Percentiles rank a stretch among this genome's conserved stretches.
Evolutionary conservation across 2,113 vertebrate genomes (phyloP).

Genomic region (Stictonetta naevosa): DNA sequence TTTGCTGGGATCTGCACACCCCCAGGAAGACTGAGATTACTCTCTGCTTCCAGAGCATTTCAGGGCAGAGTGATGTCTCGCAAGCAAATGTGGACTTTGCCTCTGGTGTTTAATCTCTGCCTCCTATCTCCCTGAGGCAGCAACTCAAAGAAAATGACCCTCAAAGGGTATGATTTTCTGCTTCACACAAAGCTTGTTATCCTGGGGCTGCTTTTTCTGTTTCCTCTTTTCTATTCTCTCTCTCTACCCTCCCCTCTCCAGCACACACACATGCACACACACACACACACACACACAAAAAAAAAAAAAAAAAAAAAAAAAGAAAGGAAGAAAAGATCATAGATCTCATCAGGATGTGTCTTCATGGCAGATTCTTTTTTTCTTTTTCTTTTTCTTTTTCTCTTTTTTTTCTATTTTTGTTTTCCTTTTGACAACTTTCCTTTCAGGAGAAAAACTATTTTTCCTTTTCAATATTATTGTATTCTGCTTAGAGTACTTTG

Average conservation of each 20-base stretch:
- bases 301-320: too few relatives aligned
- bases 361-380: neutral
- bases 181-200: conserved; percentile 53
- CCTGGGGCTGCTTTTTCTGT: conserved; percentile 46
- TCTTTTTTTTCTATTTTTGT: neutral
- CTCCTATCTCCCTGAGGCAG: conserved; percentile 42
- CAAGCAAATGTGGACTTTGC: neutral
- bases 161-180: conserved; percentile 53
- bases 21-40: neutral
- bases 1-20: neutral
- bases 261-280: neutral
- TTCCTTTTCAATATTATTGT: conserved; percentile 40
- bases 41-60: neutral
- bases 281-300: conserved; percentile 2
- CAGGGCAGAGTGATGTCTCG: neutral
- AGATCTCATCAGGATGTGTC: conserved; percentile 40
- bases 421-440: conserved; percentile 44
- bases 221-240: conserved; percentile 14
- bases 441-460: conserved; percentile 42
- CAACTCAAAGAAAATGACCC: conserved; percentile 53
- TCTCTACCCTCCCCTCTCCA: conserved; percentile 7
- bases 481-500: conserved; percentile 52
- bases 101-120: conserved; percentile 20
- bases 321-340: too few relatives aligned
- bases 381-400: conserved; percentile 30